Evolutionary conservation across 1,140 invertebrate genomes (phyloP), one percentile per base, ranked within the genome.

Genomic region (Neoseiulus cucumeris): DNA sequence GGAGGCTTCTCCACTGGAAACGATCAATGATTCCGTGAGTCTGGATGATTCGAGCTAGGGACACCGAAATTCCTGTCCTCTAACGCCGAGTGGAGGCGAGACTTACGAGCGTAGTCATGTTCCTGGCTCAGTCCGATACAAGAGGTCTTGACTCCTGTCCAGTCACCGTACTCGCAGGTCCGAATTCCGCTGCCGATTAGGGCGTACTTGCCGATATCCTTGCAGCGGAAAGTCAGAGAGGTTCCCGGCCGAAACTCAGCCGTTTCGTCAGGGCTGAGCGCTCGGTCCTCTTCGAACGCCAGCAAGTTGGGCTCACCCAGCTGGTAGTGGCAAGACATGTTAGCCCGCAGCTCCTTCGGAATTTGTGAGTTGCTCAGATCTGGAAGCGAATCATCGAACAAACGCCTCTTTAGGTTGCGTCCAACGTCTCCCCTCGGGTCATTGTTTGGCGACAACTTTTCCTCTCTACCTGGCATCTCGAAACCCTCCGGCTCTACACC

Each of bases 1-100:
- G 87, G 87, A 0, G 86, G 82, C 73, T 88, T 88, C 69, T 89
- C 86, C 82, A 89, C 85, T 87, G 71, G n/a, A n/a, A n/a, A n/a
- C n/a, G n/a, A n/a, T n/a, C n/a, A n/a, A n/a, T n/a, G n/a, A n/a
- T n/a, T n/a, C n/a, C n/a, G n/a, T n/a, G n/a, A n/a, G n/a, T n/a
- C n/a, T n/a, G n/a, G n/a, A n/a, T n/a, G n/a, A 44, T n/a, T 14
- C 14, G 42, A 44, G 14, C n/a, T n/a, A n/a, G 42, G 14, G 42
- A 44, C n/a, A 14, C n/a, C n/a, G n/a, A n/a, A n/a, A 14, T 59
- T 59, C 29, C 9, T 7, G 9, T 9, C 20, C 51, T 9, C 14
- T 7, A 9, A 20, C 7, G 20, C 29, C 20, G 29, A 18, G 29
- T 44, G 14, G n/a, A 44, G n/a, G 14, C 42, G 42, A 14, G 42